Percentiles rank a stretch among this genome's conserved stretches.
phyloP scores from a whole-genome alignment of 1,140 invertebrate genomes.

The Apis laboriosa region DNA sequence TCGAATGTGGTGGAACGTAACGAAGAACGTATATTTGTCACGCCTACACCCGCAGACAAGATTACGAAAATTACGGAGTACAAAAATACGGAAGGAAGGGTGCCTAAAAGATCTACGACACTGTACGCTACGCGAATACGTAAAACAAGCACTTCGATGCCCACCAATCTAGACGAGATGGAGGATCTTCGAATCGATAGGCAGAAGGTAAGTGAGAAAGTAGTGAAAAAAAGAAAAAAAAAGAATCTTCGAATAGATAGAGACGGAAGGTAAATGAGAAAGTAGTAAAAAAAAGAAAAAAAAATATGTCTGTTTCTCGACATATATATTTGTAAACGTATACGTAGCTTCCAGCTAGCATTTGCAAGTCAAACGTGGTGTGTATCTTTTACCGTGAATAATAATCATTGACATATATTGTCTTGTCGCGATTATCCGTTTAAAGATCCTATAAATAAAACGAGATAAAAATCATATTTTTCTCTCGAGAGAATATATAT shows the following conservation, averaged over 20 bases:
- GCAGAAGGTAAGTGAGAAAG: slow-evolving; percentile 66
- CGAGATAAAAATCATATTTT: no score
- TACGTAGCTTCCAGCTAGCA: not conserved
- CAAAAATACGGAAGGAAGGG: not conserved
- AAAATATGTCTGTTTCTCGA: not conserved
- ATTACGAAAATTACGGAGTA: not conserved
- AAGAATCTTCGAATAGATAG: no score
- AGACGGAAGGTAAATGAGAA: slow-evolving; percentile 69
- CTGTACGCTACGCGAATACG: slow-evolving; percentile 22
- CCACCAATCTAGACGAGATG: slow-evolving; percentile 74
- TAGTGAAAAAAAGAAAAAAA: not conserved
- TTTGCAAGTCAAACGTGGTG: slow-evolving; percentile 3
- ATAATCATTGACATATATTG: not conserved
- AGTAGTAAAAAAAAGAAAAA: no score
- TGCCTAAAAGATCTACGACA: not conserved
- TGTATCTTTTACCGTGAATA: not conserved
- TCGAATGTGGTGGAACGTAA: slow-evolving; percentile 7
- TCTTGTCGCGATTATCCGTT: not conserved
- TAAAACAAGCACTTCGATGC: slow-evolving; percentile 74
- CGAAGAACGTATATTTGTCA: not conserved
- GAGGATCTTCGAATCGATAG: slow-evolving; percentile 71
- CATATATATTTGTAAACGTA: no score
- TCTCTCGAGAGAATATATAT: no score
- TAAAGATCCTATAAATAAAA: no score
- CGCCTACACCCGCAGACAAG: not conserved